Evolutionary conservation across 2,888 invertebrate species (phyloP).

Genomic region (Allolobophora icterica): DNA sequence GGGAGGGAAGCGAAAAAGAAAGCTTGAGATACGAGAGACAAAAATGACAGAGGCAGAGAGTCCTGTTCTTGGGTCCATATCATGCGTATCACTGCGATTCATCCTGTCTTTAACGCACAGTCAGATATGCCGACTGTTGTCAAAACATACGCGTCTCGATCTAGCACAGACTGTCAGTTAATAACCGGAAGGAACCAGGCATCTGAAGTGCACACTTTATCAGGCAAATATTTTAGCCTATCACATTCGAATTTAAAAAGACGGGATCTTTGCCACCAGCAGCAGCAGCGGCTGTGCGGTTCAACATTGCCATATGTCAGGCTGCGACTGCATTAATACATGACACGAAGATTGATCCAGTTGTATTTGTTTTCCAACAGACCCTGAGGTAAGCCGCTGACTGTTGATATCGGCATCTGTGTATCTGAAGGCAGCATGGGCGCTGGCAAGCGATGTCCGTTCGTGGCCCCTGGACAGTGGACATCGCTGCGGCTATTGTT

Average conservation of each 20-base stretch:
- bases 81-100: neutral
- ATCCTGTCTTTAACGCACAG: neutral
- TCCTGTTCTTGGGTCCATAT: neutral
- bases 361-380: neutral
- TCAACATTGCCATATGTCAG: neutral
- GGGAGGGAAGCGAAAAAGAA: neutral
- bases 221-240: neutral
- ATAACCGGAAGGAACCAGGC: too few relatives aligned
- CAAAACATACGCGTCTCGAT: neutral
- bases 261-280: neutral
- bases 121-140: neutral
- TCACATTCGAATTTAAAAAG: neutral
- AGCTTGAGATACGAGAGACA: neutral
- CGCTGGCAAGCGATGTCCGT: neutral
- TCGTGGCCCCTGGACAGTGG: too few relatives aligned
- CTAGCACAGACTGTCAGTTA: too few relatives aligned
- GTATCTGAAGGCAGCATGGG: neutral
- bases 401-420: neutral
- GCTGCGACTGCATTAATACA: neutral
- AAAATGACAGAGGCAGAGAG: neutral
- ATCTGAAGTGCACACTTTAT: too few relatives aligned
- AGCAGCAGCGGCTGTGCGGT: neutral
- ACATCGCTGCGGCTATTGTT: neutral
- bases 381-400: neutral
- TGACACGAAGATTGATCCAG: neutral